phyloP scores from a whole-genome alignment of 2,797 vertebrate species.

The Sylvia borin region DNA sequence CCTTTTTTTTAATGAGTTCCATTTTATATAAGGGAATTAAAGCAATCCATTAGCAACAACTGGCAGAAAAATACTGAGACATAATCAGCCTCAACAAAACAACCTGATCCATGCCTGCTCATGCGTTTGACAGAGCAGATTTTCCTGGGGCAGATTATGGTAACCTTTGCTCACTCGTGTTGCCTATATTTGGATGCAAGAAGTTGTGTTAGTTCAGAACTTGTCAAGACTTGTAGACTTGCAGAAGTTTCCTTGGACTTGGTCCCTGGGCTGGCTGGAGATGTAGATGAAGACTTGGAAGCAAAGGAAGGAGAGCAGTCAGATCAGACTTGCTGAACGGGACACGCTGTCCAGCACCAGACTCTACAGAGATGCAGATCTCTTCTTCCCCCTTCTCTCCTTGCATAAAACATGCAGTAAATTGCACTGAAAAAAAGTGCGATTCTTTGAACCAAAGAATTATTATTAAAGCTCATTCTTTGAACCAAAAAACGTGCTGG shows the following conservation, averaged over 20 bases:
- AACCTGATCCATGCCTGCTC: neutral
- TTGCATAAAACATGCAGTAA: neutral
- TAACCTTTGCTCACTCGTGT: neutral
- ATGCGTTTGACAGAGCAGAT: neutral
- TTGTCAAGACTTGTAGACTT: neutral
- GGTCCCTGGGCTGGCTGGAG: neutral
- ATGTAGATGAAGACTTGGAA: neutral
- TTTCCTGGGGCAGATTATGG: neutral
- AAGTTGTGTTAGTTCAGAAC: neutral
- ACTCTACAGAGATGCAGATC: neutral
- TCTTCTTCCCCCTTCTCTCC: neutral
- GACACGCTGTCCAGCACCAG: neutral
- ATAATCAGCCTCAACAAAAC: neutral
- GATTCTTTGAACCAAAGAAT: no score
- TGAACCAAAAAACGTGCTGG: neutral
- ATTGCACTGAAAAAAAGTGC: neutral
- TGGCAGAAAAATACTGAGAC: neutral
- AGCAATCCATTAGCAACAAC: neutral
- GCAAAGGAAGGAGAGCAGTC: neutral
- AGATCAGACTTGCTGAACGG: neutral
- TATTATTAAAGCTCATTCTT: no score
- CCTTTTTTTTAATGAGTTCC: neutral
- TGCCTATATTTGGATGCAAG: constrained; percentile 6
- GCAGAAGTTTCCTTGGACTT: constrained; percentile 20
- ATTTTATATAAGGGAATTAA: neutral